Base-by-base conservation (phyloP, 2,797 vertebrate genomes). In the Oryzias dopingdopingensis region DNA sequence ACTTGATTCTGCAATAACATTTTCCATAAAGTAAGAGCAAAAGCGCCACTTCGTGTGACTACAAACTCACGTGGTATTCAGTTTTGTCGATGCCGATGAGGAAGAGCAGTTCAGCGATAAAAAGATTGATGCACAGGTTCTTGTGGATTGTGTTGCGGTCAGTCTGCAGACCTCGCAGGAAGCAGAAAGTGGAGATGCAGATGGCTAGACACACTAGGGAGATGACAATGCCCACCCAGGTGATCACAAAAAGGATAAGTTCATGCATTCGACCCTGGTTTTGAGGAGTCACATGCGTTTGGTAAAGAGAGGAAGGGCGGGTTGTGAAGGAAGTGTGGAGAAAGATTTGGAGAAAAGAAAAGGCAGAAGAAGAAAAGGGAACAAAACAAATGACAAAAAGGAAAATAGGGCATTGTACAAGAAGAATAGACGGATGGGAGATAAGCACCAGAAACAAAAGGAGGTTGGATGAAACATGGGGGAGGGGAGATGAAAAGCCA, bases 131-230 rank as follows among this genome's bases (percentile, higher is more conserved):
- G 81, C 96, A 98, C 42, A 98, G 93, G 88, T 98, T 97, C 90
- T 97, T 97, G 91, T 97, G 96, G 88, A 97, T 97, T 83, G 96
- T 98, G 90, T 96, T 96, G 55, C 95, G 93, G 88, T 97, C 96
- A 0, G 95, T 95, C 89, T 96, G 96, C 54, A 97, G 91, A 42
- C 96, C 96, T 22, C 95, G 90, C 79, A 98, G 91, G 89, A 96
- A 96, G 91, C 96, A 97, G 89, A 97, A 96, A 46, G 96, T 96
- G 55, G 95, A 97, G 88, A 98, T 96, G 78, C 95, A 96, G 85
- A 97, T 95, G 59, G 95, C 95, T 52, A 98, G 87, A 77, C 96
- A 98, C 72, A 98, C 94, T 52, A 97, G 81, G 17, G 95, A 96
- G 89, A 98, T 95, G 72, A 96, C 93, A 10, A 97, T 97, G 48